Conservation (phyloP, 2,797 vertebrate genomes). For the Pseudochromis fuscus region DNA sequence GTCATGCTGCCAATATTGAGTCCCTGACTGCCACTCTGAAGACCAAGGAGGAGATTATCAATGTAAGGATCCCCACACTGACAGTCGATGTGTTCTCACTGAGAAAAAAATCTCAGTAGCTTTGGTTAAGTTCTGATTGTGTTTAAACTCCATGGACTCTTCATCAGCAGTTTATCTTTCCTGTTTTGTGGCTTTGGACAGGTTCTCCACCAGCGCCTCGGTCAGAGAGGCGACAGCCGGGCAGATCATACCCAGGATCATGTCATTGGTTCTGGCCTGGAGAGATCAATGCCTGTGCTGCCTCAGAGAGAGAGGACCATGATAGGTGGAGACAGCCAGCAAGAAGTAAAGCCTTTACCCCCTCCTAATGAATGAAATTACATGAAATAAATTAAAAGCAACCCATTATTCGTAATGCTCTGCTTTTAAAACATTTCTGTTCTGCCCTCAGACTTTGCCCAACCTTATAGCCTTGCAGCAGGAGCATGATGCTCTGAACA, state of each 20-base stretch:
- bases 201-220: constrained; percentile 81
- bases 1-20: constrained; percentile 80
- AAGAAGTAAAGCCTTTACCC: constrained; percentile 75
- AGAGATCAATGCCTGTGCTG: constrained; percentile 75
- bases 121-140: constrained; percentile 21
- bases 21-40: constrained; percentile 81
- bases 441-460: constrained; percentile 70
- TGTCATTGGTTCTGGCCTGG: constrained; percentile 60
- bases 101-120: not conserved
- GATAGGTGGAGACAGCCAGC: constrained; percentile 86
- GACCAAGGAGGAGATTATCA: constrained; percentile 87
- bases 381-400: not conserved
- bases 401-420: not conserved
- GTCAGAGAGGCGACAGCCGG: constrained; percentile 61
- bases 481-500: constrained; percentile 88
- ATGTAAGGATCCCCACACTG: constrained; percentile 67
- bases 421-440: constrained; percentile 26
- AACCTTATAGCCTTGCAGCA: constrained; percentile 75
- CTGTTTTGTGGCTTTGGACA: constrained; percentile 58
- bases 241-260: constrained; percentile 61
- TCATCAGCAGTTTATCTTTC: not conserved
- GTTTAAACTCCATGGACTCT: constrained; percentile 1
- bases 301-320: constrained; percentile 86
- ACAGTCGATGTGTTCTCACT: not conserved
- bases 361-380: not conserved